These are phyloP conservation scores for Cirrhinus mrigala DNA, from an alignment of 2,797 vertebrate species.

Conservation along the genomic window DNA sequence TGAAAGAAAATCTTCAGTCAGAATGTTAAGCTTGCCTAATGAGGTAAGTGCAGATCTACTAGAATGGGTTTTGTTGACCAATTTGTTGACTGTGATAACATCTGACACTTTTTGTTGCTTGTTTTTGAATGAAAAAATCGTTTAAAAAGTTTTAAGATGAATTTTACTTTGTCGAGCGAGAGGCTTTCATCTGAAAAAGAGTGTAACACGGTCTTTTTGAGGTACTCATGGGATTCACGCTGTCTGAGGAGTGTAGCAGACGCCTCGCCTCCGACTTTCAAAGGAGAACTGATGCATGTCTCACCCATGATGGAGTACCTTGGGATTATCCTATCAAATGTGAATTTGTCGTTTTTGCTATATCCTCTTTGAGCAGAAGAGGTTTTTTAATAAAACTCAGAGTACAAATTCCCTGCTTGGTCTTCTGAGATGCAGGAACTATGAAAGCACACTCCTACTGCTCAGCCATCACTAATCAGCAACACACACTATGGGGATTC, in stretches of 20 bases:
- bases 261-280: slow-evolving; percentile 49
- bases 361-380: slow-evolving; percentile 1
- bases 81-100: slow-evolving; percentile 14
- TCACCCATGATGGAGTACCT: slow-evolving; percentile 37
- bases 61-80: background rate
- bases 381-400: background rate
- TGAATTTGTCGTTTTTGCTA: slow-evolving; percentile 43
- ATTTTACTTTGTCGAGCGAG: slow-evolving; percentile 47
- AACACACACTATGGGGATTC: slow-evolving; percentile 66
- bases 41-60: background rate
- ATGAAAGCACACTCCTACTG: slow-evolving; percentile 11
- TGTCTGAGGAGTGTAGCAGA: slow-evolving; percentile 44
- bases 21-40: background rate
- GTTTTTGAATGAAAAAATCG: background rate
- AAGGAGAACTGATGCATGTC: slow-evolving; percentile 62
- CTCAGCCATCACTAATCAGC: slow-evolving; percentile 65
- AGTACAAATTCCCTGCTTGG: slow-evolving; percentile 16
- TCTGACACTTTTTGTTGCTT: background rate
- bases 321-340: slow-evolving; percentile 44
- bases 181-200: slow-evolving; percentile 57
- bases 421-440: slow-evolving; percentile 16
- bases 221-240: slow-evolving; percentile 55
- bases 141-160: slow-evolving; percentile 17
- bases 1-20: background rate
- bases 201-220: slow-evolving; percentile 31